Evolutionary conservation across 2,113 vertebrate species (phyloP), one percentile per base, ranked within the genome.

Genomic region (Engraulis encrasicolus): DNA sequence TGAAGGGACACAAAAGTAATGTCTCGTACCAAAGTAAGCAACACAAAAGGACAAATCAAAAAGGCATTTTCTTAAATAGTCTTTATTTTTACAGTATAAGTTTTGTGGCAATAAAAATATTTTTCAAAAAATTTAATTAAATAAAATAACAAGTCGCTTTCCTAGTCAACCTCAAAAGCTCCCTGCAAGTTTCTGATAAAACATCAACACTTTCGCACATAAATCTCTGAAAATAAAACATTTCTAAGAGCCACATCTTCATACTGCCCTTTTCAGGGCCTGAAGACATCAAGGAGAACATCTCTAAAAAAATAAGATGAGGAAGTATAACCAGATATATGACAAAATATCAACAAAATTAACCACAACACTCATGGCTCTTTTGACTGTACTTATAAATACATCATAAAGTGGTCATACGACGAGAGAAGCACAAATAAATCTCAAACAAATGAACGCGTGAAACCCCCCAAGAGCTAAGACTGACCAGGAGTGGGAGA

Each of bases 31-130:
- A 45, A 45, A 45, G n/a, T 45, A 45, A 5, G 40, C 40, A 45
- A 45, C 40, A 45, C 40, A 45, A 45, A 45, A 45, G 3, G 40
- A 45, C 4, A 19, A n/a, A 20, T 58, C 19, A n/a, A 74, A 74
- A 4, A 14, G 5, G 4, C 17, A 37, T 77, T 79, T 79, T 45
- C 3, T 50, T 77, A 87, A 83, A 79, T 11, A 19, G 18, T 7
- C 81, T 88, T 86, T 89, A 87, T 87, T 78, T 66, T 38, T 80
- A 81, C 9, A 66, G 23, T 87, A 78, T 17, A 87, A 14, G 49
- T 66, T 78, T 61, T 86, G 82, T 83, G 77, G 86, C 37, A 84
- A 77, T 92, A 93, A 91, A 91, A 90, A 5, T 80, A 36, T 82
- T 83, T 74, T 49, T 83, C 52, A 87, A 85, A 89, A 85, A n/a